phyloP scores from a whole-genome alignment of 2,888 invertebrate genomes.

The Chloromyia formosa region DNA sequence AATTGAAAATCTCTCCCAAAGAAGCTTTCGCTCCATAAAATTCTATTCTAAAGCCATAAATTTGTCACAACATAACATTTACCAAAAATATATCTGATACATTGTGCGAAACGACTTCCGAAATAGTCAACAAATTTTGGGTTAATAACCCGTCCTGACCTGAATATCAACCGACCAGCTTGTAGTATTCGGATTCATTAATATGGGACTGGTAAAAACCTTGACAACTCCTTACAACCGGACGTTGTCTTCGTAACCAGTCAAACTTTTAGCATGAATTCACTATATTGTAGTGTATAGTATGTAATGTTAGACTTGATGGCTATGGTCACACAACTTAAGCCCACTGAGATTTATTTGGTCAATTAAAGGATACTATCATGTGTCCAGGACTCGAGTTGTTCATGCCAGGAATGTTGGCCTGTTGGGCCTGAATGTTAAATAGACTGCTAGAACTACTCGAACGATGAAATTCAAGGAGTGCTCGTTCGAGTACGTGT shows the following conservation, averaged over 20 bases:
- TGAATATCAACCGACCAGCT: not conserved
- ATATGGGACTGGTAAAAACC: not conserved
- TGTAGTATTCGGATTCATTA: conserved; percentile 8
- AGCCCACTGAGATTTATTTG: not conserved
- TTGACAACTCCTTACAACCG: not conserved
- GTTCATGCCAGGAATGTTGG: not conserved
- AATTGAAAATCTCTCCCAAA: not conserved
- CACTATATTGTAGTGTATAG: not conserved
- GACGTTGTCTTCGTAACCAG: not conserved
- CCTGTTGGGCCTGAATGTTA: not conserved
- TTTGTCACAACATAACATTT: not conserved
- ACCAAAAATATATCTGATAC: not conserved
- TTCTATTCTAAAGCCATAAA: not conserved
- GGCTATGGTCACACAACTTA: not conserved
- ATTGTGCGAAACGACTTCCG: not conserved
- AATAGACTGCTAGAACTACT: not conserved
- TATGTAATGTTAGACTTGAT: not conserved
- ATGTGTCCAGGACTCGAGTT: not conserved
- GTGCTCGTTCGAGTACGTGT: too few relatives aligned
- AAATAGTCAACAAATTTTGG: conserved; percentile 8
- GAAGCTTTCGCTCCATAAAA: not conserved
- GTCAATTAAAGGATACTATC: conserved; percentile 1
- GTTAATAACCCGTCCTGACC: conserved; percentile 16
- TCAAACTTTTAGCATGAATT: not conserved
- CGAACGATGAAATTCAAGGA: not conserved